These are phyloP conservation scores for Apodemus speciosus DNA, from an alignment of 2,113 vertebrate genomes.

Conservation along the genomic window DNA sequence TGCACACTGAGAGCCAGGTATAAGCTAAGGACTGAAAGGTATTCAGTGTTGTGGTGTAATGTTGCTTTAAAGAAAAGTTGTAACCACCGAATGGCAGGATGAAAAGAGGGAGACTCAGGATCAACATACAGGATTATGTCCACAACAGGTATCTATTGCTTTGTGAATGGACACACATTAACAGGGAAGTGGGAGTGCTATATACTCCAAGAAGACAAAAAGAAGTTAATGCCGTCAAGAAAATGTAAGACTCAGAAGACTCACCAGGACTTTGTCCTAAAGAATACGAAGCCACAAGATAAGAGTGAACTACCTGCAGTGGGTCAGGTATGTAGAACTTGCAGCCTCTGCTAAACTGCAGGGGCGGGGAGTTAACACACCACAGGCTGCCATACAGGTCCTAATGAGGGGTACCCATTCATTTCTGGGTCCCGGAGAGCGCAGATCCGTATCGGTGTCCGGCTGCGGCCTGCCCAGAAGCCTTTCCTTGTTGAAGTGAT, in stretches of 20 bases:
- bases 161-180: background rate
- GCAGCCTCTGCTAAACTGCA: constrained; percentile 51
- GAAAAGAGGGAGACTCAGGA: background rate
- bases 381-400: background rate
- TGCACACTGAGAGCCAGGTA: background rate
- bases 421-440: constrained; percentile 32
- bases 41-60: background rate
- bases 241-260: constrained; percentile 62
- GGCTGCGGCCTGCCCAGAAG: constrained; percentile 59
- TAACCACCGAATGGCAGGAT: background rate
- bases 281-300: constrained; percentile 61
- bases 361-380: background rate
- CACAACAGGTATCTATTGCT: constrained; percentile 46
- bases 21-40: background rate
- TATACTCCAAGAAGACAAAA: background rate
- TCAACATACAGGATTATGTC: constrained; percentile 12
- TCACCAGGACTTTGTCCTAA: constrained; percentile 69
- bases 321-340: constrained; percentile 29
- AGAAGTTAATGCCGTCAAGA: constrained; percentile 25
- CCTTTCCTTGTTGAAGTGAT: constrained; percentile 67
- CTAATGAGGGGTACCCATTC: constrained; percentile 53
- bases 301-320: constrained; percentile 51
- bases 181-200: background rate
- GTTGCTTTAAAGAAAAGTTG: constrained; percentile 57
- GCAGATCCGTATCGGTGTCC: constrained; percentile 6